Percentiles rank a stretch among this genome's conserved stretches.
These are phyloP conservation scores for Tragelaphus scriptus DNA, from an alignment of 2,113 vertebrate species.

Conservation along the genomic window DNA sequence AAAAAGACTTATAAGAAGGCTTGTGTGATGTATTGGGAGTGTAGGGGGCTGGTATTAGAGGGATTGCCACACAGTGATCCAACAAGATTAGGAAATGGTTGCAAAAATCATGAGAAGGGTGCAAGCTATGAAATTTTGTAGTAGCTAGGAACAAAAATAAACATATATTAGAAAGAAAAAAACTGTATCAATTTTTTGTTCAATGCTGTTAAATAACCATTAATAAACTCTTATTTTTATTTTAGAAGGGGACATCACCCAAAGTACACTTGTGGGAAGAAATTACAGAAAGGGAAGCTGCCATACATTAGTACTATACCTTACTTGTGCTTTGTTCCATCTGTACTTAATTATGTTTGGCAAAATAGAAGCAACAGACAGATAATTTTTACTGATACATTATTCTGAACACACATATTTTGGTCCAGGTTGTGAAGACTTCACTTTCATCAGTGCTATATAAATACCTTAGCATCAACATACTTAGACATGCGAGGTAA, in stretches of 20 bases:
- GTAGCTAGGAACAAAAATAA: background rate
- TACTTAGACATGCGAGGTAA: background rate
- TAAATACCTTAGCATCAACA: background rate
- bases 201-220: background rate
- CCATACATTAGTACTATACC: background rate
- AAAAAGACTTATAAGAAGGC: background rate
- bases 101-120: background rate
- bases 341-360: background rate
- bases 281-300: background rate
- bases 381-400: background rate
- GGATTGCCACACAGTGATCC: rapidly evolving
- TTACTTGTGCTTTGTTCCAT: background rate
- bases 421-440: background rate
- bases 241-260: background rate
- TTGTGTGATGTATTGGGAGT: rapidly evolving
- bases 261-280: background rate
- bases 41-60: rapidly evolving
- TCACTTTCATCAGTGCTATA: background rate
- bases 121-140: background rate
- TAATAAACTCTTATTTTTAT: background rate
- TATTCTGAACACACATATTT: background rate
- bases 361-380: background rate
- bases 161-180: background rate
- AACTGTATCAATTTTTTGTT: background rate
- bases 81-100: background rate